Evolutionary conservation across 1,140 invertebrate species (phyloP), one percentile per base, ranked within the genome.

Genomic region (Yoshiicerus persimilis): DNA sequence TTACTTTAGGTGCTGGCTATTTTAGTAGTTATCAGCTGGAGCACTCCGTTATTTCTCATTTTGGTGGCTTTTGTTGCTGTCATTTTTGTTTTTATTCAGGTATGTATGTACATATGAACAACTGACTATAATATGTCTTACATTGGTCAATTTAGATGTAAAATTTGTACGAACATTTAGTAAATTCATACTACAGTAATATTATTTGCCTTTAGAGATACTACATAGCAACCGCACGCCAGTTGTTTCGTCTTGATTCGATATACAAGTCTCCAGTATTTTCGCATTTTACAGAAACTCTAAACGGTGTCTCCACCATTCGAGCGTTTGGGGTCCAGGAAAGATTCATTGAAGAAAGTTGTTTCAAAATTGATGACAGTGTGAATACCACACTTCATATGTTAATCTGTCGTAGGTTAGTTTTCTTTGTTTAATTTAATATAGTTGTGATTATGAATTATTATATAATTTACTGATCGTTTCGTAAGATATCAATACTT

Each of bases 221-320:
- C 88, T 95, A 95, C 91, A 93, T 95, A 4, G 86, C 93, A 2
- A 93, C 95, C 4, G 94, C 94, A 2, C 91, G 95, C 34, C 95
- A 96, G 90, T 89, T 96, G 62, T 95, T 94, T 90, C 91, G 95
- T 32, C 88, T 95, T 4, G 94, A 95, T 90, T 95, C 95, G 3
- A 93, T 94, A 0, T 93, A 93, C 38, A 92, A 94, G n/a, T 95
- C 95, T 4, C 95, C 95, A 4, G 95, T 95, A 80, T 95, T 94
- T 91, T 94, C 94, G 4, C 94, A 95, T 91, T 95, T 95, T 91
- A 93, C 94, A n/a, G 95, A 95, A 92, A 94, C 93, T 11, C 75
- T 94, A 20, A 90, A 91, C 38, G 93, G 93, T 86, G 86, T 38
- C 3, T 36, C 87, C 2, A 92, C 91, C 0, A 92, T 92, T 75